Conservation (phyloP, 2,113 vertebrate genomes). For the Phodopus roborovskii region DNA sequence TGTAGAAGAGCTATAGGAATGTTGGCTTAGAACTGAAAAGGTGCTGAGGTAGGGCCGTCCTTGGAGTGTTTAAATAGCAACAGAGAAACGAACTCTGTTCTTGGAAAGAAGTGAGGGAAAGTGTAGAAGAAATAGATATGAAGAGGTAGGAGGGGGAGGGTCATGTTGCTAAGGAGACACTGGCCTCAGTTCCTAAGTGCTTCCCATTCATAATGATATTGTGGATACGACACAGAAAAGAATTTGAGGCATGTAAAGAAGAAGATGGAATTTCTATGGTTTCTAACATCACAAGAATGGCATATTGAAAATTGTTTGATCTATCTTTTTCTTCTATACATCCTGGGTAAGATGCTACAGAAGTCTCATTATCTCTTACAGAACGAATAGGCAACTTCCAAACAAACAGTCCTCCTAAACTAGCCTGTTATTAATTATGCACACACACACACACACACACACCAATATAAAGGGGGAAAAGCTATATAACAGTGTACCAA, state of each 20-base stretch:
- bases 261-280: neutral
- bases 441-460: neutral
- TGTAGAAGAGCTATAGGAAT: neutral
- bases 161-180: neutral
- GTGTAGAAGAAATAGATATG: neutral
- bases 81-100: neutral
- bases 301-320: neutral
- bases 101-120: neutral
- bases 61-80: neutral
- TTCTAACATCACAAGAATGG: neutral
- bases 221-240: fast-evolving
- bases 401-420: neutral
- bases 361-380: neutral
- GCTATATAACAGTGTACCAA: too few species aligned
- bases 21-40: neutral
- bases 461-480: neutral
- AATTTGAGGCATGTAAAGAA: neutral
- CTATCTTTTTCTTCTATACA: neutral
- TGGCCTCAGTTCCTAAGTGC: neutral
- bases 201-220: neutral
- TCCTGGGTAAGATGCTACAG: neutral
- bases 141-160: neutral
- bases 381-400: neutral
- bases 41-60: fast-evolving
- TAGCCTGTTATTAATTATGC: neutral